Percentiles rank a stretch among this genome's conserved stretches.
phyloP scores from a whole-genome alignment of 2,888 invertebrate species.

The Hydropsyche betteni region DNA sequence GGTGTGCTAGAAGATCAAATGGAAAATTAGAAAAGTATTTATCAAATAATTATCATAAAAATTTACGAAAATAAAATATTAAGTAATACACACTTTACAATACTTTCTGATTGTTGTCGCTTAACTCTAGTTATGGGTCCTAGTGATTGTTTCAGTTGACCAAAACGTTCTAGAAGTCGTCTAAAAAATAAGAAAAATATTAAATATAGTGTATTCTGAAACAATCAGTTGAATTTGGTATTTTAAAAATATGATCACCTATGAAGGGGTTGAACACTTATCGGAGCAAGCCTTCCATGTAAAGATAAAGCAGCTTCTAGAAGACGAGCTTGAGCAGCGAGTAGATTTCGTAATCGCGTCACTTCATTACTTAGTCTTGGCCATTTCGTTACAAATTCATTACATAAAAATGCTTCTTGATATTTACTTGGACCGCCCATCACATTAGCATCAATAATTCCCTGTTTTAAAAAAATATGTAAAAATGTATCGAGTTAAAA shows the following conservation, averaged over 20 bases:
- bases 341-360: conserved; percentile 71
- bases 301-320: conserved; percentile 85
- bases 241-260: conserved; percentile 55
- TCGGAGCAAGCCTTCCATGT: conserved; percentile 86
- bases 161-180: conserved; percentile 86
- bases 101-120: conserved; percentile 79
- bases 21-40: not conserved
- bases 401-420: conserved; percentile 91
- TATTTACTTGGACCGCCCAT: conserved; percentile 96
- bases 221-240: not conserved
- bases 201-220: not conserved
- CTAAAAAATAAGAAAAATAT: conserved; percentile 58
- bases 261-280: conserved; percentile 91
- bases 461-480: conserved; percentile 58
- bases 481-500: not conserved
- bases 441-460: conserved; percentile 95
- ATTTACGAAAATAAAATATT: conserved; percentile 54
- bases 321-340: conserved; percentile 80
- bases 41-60: conserved; percentile 53
- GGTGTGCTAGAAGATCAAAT: conserved; percentile 71
- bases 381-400: conserved; percentile 72
- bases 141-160: conserved; percentile 81
- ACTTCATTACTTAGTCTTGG: conserved; percentile 64
- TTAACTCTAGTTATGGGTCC: conserved; percentile 71
- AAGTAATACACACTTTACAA: conserved; percentile 77